Percentiles rank a stretch among this genome's conserved stretches.
phyloP scores from a whole-genome alignment of 2,888 invertebrate genomes.

The Electrophaes corylata region DNA sequence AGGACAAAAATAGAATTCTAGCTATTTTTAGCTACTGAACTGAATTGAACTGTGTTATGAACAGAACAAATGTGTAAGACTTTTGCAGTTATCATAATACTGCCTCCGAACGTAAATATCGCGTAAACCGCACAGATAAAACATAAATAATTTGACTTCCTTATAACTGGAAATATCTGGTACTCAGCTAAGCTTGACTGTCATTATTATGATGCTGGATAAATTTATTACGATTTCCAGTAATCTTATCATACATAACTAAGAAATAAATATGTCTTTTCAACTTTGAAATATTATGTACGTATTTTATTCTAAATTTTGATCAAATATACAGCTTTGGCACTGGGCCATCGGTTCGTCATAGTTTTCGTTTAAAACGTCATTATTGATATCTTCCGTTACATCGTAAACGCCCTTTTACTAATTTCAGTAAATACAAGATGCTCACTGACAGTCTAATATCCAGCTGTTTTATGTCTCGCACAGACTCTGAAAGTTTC shows the following conservation, averaged over 20 bases:
- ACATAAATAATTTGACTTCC: neutral
- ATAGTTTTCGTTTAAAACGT: conserved; percentile 13
- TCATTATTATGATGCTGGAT: conserved; percentile 25
- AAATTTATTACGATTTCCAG: conserved; percentile 27
- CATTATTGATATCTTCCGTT: conserved; percentile 31
- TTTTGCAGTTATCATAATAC: too few species aligned
- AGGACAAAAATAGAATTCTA: too few species aligned
- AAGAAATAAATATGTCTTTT: conserved; percentile 19
- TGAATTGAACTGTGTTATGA: too few species aligned
- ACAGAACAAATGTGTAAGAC: too few species aligned
- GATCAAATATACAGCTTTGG: conserved; percentile 24
- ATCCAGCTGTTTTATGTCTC: conserved; percentile 31
- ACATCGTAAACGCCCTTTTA: conserved; percentile 29
- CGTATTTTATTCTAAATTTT: conserved; percentile 14
- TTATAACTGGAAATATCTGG: conserved; percentile 8
- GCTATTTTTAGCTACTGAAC: too few species aligned
- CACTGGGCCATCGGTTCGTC: conserved; percentile 19
- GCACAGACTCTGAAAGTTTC: conserved; percentile 22
- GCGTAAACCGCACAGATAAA: too few species aligned
- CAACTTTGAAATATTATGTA: conserved; percentile 19
- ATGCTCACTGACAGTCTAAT: conserved; percentile 27
- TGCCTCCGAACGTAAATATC: too few species aligned
- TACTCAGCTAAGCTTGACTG: conserved; percentile 13
- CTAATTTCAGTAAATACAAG: conserved; percentile 28
- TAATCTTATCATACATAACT: conserved; percentile 29